Percentiles rank a stretch among this genome's conserved stretches.
phyloP scores from a whole-genome alignment of 37 sponge, comb jelly and placozoan species.

The Diacarnus erythraeanus region DNA sequence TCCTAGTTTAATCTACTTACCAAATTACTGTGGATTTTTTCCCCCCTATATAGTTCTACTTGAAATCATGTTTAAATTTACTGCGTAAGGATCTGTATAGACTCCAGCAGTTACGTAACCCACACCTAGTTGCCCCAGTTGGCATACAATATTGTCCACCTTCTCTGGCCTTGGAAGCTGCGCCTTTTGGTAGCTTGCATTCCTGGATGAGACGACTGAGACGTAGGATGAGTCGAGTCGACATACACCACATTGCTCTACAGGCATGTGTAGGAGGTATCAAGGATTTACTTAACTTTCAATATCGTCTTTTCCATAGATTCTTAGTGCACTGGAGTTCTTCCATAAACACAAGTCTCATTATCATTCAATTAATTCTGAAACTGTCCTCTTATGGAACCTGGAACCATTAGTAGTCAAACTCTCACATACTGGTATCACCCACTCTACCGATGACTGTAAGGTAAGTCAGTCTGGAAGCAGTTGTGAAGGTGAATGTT shows the following conservation, averaged over 20 bases:
- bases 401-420: constrained; percentile 60
- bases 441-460: constrained; percentile 39
- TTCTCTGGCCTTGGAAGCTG: constrained; percentile 52
- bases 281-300: too few relatives aligned
- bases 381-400: constrained; percentile 58
- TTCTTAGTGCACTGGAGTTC: constrained; percentile 52
- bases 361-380: constrained; percentile 48
- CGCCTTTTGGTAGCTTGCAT: constrained; percentile 60
- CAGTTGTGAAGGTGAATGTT: background rate
- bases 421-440: constrained; percentile 66
- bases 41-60: constrained; percentile 28
- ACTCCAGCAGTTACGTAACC: constrained; percentile 26
- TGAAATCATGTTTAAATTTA: constrained; percentile 17
- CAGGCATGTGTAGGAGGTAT: constrained; percentile 51
- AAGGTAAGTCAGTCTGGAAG: constrained; percentile 15
- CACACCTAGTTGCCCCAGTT: constrained; percentile 38
- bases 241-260: constrained; percentile 51
- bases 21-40: background rate
- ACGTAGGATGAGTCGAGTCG: constrained; percentile 6
- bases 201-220: constrained; percentile 8
- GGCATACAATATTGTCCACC: constrained; percentile 50
- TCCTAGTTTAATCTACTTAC: background rate
- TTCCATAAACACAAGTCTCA: constrained; percentile 18
- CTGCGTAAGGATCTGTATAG: constrained; percentile 21
- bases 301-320: constrained; percentile 20